A percentile compares a stretch with the other conserved stretches of the same genome.
phyloP scores from a whole-genome alignment of 2,797 vertebrate species.

The Urophycis tenuis region DNA sequence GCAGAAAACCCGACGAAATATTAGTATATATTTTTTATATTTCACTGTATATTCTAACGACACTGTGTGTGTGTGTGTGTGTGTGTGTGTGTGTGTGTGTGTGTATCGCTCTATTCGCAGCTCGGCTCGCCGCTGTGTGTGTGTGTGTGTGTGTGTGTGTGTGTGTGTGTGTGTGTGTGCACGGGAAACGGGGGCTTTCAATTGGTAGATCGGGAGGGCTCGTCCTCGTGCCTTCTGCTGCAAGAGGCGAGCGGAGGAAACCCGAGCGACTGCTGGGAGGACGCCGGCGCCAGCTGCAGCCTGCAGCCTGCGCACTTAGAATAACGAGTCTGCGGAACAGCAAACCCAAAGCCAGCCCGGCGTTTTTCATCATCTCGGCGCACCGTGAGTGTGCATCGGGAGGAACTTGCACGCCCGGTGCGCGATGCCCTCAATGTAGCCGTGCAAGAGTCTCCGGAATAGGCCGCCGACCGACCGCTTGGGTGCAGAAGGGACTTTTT shows the following conservation, averaged over 20 bases:
- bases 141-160: constrained; percentile 10
- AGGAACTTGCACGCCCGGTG: not conserved
- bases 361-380: not conserved
- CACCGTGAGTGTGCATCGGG: not conserved
- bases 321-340: not conserved
- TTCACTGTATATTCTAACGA: too few relatives aligned
- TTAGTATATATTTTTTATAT: too few relatives aligned
- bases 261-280: constrained; percentile 30
- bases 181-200: constrained; percentile 39
- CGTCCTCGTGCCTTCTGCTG: constrained; percentile 21
- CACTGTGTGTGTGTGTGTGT: not conserved
- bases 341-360: not conserved
- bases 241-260: constrained; percentile 42
- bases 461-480: too few relatives aligned
- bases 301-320: constrained; percentile 47
- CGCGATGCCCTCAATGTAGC: constrained; percentile 41
- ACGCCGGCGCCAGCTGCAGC: constrained; percentile 21
- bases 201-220: constrained; percentile 32
- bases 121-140: not conserved
- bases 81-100: not conserved
- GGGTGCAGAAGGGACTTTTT: too few relatives aligned
- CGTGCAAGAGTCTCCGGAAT: constrained; percentile 22
- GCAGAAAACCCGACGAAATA: too few relatives aligned
- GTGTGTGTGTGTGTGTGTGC: constrained; percentile 19
- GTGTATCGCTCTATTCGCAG: not conserved